phyloP scores from a whole-genome alignment of 37 sponge, comb jelly and placozoan species.

The Ephydatia muelleri region DNA sequence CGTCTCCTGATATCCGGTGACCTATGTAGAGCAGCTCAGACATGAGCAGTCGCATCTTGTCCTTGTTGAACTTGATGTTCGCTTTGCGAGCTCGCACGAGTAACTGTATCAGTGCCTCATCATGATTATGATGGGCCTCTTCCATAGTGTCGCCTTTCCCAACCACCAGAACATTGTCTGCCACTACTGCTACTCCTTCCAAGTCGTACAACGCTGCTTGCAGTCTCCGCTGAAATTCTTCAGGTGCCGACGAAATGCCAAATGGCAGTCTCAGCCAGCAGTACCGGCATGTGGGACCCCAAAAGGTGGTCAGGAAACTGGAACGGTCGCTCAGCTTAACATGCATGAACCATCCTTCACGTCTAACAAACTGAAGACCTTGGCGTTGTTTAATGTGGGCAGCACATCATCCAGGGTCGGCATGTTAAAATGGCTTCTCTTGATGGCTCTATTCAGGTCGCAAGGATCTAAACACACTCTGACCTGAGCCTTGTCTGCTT shows the following conservation, averaged over 20 bases:
- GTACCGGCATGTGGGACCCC: too few relatives aligned
- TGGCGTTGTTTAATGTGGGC: slow-evolving; percentile 11
- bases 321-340: too few relatives aligned
- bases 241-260: too few relatives aligned
- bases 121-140: slow-evolving; percentile 27
- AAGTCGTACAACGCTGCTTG: slow-evolving; percentile 19
- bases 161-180: too few relatives aligned
- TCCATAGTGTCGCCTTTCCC: slow-evolving; percentile 21
- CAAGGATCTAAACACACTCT: slow-evolving; percentile 50
- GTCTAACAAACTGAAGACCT: slow-evolving; percentile 25
- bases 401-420: slow-evolving; percentile 52
- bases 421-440: slow-evolving; percentile 15
- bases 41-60: slow-evolving; percentile 27
- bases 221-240: too few relatives aligned
- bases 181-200: too few relatives aligned
- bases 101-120: slow-evolving; percentile 26
- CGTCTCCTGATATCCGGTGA: slow-evolving; percentile 36
- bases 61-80: slow-evolving; percentile 17
- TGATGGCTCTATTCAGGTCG: slow-evolving; percentile 39
- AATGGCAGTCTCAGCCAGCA: too few relatives aligned
- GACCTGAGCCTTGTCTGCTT: neutral
- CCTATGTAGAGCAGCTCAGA: slow-evolving; percentile 53
- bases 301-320: too few relatives aligned
- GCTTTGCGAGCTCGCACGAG: too few relatives aligned
- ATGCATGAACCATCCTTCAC: too few relatives aligned